Percentiles rank a stretch among this genome's conserved stretches.
These are phyloP conservation scores for Machimus atricapillus DNA, from an alignment of 2,888 invertebrate species.

Conservation along the genomic window DNA sequence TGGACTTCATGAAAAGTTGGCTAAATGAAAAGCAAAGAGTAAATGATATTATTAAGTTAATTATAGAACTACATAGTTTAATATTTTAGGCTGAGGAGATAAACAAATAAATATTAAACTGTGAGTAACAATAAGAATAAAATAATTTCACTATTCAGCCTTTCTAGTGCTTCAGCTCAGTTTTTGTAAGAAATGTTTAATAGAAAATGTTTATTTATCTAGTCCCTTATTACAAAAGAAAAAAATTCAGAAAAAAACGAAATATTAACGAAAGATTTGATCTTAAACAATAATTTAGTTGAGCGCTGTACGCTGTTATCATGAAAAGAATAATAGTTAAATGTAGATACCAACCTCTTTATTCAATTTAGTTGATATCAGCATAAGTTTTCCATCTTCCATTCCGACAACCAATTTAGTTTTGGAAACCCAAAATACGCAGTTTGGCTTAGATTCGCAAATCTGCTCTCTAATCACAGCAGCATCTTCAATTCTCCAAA, in stretches of 20 bases:
- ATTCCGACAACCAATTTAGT: constrained; percentile 73
- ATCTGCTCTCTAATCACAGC: constrained; percentile 73
- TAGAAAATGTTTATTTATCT: no score
- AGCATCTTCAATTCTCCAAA: constrained; percentile 83
- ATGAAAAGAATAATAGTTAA: neutral
- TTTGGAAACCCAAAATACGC: constrained; percentile 74
- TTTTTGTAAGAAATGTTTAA: no score
- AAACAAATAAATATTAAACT: no score
- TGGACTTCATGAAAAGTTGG: constrained; percentile 65
- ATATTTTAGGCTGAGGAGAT: neutral
- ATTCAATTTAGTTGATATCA: constrained; percentile 66
- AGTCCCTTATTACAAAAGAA: no score
- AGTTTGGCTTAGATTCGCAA: constrained; percentile 73
- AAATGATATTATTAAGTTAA: neutral
- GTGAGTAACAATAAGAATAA: no score
- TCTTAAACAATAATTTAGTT: no score
- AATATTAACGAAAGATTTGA: no score
- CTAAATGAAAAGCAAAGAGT: constrained; percentile 4
- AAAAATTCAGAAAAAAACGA: no score
- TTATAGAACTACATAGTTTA: neutral
- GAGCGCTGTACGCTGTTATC: no score
- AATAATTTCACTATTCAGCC: no score
- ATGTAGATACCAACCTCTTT: constrained; percentile 54
- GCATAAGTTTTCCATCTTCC: constrained; percentile 75
- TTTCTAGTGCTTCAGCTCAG: no score